Conservation (phyloP, 2,888 invertebrate genomes). For the Sepioteuthis lessoniana region DNA sequence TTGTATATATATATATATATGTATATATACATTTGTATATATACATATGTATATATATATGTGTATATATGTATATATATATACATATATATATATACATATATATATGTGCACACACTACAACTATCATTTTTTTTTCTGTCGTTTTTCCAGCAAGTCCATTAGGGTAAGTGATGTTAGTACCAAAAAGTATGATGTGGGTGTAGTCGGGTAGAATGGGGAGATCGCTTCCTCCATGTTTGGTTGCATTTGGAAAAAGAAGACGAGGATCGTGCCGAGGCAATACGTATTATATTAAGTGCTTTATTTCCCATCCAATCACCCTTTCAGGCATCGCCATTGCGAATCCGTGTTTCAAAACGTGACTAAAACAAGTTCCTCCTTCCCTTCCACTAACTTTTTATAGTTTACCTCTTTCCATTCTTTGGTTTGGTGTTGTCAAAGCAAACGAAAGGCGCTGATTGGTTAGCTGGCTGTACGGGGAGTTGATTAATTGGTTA, state of each 20-base stretch:
- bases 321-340: neutral
- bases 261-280: neutral
- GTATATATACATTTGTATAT: no score
- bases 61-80: no score
- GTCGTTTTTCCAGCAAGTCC: neutral
- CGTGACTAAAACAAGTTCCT: neutral
- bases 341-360: neutral
- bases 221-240: neutral
- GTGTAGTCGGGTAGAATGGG: neutral
- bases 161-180: neutral
- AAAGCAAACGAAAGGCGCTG: neutral
- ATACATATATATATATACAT: neutral
- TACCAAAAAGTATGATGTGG: neutral
- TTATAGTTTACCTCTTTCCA: no score
- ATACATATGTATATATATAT: no score
- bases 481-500: neutral
- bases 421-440: neutral
- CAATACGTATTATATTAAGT: neutral
- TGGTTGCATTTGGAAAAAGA: neutral
- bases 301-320: neutral
- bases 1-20: no score
- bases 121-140: neutral
- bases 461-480: neutral
- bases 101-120: neutral
- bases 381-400: neutral